Conservation (phyloP, 2,113 vertebrate genomes). For the Labrus mixtus region DNA sequence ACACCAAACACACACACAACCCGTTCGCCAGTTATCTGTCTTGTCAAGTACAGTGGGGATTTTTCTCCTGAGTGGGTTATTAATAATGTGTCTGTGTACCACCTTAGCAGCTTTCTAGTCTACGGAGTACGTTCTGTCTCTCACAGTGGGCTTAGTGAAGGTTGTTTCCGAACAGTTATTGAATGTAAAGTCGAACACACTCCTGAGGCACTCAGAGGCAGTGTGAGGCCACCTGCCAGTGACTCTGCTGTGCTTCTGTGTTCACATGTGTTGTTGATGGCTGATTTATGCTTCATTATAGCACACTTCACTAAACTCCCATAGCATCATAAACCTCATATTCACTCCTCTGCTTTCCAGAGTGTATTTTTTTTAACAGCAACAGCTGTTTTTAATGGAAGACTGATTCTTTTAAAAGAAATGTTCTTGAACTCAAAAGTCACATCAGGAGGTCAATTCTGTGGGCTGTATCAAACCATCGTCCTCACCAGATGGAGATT, state of each 20-base stretch:
- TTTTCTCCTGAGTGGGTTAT: conserved; percentile 70
- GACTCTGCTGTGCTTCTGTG: not conserved
- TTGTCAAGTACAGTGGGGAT: conserved; percentile 60
- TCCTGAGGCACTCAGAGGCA: conserved; percentile 17
- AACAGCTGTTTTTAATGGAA: not conserved
- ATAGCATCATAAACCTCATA: too few species aligned
- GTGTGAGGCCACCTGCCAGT: conserved; percentile 31
- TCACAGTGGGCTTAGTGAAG: conserved; percentile 19
- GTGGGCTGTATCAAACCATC: not conserved
- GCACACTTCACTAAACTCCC: not conserved
- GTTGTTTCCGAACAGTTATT: conserved; percentile 34
- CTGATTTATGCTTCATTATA: not conserved
- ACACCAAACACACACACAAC: conserved; percentile 20
- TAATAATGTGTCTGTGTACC: conserved; percentile 66
- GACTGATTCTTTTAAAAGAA: not conserved
- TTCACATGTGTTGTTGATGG: not conserved
- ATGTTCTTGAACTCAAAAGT: not conserved
- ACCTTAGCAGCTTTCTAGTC: conserved; percentile 54
- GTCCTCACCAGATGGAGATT: not conserved
- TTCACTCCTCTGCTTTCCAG: not conserved
- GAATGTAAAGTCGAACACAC: conserved; percentile 30
- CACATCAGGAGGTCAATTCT: not conserved
- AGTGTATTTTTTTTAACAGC: not conserved
- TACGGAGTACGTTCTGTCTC: conserved; percentile 35
- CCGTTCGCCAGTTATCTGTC: conserved; percentile 68